Evolutionary conservation across 2,113 vertebrate species (phyloP).

Genomic region (Gallinago undulata): DNA sequence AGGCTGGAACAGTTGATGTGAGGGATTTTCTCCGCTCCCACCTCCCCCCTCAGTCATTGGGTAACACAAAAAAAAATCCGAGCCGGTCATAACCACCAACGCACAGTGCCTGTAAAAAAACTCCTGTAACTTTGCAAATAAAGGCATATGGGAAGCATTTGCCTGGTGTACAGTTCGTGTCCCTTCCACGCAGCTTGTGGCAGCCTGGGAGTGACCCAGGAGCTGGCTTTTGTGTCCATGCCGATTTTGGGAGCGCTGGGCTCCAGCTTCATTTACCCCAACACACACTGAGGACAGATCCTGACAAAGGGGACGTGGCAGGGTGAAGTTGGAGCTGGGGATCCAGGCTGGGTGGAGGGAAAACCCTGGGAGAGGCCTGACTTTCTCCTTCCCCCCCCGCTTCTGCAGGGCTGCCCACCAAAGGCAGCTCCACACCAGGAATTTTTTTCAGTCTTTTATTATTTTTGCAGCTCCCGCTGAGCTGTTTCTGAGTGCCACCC

Average conservation of each 20-base stretch:
- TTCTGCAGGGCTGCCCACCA: not conserved
- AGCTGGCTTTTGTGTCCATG: accelerated
- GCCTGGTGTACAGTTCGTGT: not conserved
- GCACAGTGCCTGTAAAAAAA: conserved; percentile 61
- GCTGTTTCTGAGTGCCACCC: not conserved
- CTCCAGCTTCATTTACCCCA: not conserved
- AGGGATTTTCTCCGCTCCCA: conserved; percentile 14
- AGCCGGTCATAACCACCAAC: conserved; percentile 22
- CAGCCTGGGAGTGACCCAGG: not conserved
- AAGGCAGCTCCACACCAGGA: not conserved
- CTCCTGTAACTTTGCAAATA: conserved; percentile 69
- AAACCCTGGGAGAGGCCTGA: accelerated
- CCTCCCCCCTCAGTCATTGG: not conserved
- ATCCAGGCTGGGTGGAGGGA: too few relatives aligned
- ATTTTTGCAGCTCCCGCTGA: not conserved
- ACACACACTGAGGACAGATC: not conserved
- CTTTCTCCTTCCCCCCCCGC: not conserved
- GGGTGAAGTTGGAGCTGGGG: not conserved
- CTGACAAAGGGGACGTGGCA: not conserved
- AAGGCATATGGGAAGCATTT: conserved; percentile 66
- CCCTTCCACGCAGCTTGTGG: not conserved
- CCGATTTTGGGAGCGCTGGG: not conserved
- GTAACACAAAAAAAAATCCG: not conserved
- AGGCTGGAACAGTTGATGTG: not conserved
- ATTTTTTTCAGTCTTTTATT: not conserved